These are phyloP conservation scores for Drosophila mayaguana DNA, from an alignment of 2,888 invertebrate genomes.

Conservation along the genomic window DNA sequence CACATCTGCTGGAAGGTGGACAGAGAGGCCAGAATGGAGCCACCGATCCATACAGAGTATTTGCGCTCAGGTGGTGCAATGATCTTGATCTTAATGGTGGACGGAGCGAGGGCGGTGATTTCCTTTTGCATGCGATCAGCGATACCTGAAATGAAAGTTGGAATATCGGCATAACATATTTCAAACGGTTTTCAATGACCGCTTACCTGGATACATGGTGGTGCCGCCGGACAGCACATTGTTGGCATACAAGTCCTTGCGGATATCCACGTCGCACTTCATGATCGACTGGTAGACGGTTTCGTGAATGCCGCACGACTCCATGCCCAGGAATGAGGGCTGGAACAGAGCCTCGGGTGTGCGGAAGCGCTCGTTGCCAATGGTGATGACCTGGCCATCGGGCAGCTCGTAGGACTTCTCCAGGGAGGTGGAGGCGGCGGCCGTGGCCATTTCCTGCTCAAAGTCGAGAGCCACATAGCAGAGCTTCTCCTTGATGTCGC, in stretches of 20 bases:
- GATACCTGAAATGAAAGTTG: conserved; percentile 86
- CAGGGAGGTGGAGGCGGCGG: conserved; percentile 94
- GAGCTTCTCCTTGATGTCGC: conserved; percentile 97
- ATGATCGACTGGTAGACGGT: conserved; percentile 98
- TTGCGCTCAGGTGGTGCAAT: conserved; percentile 96
- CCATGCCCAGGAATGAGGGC: conserved; percentile 93
- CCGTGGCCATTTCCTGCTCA: conserved; percentile 97
- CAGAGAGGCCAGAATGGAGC: conserved; percentile 94
- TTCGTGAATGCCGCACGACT: conserved; percentile 96
- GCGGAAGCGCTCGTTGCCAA: conserved; percentile 97
- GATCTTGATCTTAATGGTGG: conserved; percentile 97
- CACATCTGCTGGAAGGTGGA: conserved; percentile 97
- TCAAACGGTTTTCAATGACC: too few species aligned
- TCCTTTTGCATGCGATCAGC: conserved; percentile 96
- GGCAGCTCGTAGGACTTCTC: conserved; percentile 98
- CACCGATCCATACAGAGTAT: conserved; percentile 95
- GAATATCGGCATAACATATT: too few species aligned
- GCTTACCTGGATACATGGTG: conserved; percentile 92
- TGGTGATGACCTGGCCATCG: conserved; percentile 96
- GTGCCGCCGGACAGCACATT: conserved; percentile 95
- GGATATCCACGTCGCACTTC: conserved; percentile 98
- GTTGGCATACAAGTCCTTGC: conserved; percentile 97
- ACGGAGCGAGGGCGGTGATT: conserved; percentile 94
- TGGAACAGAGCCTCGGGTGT: conserved; percentile 97
- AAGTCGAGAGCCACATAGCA: conserved; percentile 96